phyloP scores from a whole-genome alignment of 2,888 invertebrate species.

The Idaea straminata region DNA sequence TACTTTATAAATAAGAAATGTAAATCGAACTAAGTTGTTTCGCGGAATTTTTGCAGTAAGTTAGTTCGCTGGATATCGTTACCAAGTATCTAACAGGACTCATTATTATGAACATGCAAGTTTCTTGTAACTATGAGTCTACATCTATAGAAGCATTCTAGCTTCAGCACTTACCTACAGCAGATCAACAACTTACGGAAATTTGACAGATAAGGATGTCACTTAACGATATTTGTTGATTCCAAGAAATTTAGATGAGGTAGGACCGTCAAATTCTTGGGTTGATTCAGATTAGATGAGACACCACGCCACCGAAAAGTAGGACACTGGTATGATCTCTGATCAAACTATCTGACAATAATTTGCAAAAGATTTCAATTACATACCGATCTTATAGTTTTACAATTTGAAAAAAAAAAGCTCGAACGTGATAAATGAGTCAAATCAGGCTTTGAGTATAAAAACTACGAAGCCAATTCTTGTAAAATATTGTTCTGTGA shows the following conservation, averaged over 20 bases:
- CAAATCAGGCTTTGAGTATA: background rate
- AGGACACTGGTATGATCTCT: too few relatives aligned
- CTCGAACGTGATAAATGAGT: background rate
- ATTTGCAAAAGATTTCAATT: too few relatives aligned
- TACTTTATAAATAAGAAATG: background rate
- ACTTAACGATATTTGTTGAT: too few relatives aligned
- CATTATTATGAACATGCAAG: constrained; percentile 41
- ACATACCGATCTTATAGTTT: too few relatives aligned
- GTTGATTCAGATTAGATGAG: too few relatives aligned
- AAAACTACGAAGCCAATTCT: background rate
- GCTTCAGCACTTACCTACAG: too few relatives aligned
- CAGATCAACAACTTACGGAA: too few relatives aligned
- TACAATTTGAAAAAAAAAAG: background rate
- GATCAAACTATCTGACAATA: too few relatives aligned
- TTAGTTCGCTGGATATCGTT: constrained; percentile 42
- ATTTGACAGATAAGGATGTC: too few relatives aligned
- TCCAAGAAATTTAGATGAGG: too few relatives aligned
- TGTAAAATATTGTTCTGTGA: constrained; percentile 10
- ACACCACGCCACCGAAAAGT: too few relatives aligned
- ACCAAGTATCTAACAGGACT: constrained; percentile 35
- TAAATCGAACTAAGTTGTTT: constrained; percentile 32
- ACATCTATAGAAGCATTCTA: background rate
- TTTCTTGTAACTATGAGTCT: constrained; percentile 3
- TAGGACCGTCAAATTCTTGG: too few relatives aligned
- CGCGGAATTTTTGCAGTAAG: constrained; percentile 39